These are phyloP conservation scores for Silurus glanis DNA, from an alignment of 2,113 vertebrate genomes.

Conservation along the genomic window DNA sequence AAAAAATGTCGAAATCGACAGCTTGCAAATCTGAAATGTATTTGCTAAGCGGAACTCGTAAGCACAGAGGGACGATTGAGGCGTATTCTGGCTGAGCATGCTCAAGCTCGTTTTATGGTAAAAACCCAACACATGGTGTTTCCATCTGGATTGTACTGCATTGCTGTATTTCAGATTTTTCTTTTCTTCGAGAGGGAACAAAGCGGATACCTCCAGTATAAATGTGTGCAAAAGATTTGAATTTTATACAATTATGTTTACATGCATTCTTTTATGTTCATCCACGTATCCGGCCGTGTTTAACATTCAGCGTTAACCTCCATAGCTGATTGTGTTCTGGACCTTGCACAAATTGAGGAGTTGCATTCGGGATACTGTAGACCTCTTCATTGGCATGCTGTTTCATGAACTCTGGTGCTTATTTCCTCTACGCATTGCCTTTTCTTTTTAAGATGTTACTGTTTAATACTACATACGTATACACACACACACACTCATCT, in stretches of 20 bases:
- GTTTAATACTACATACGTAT: slow-evolving; percentile 9
- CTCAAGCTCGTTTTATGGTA: not conserved
- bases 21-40: not conserved
- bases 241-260: slow-evolving; percentile 30
- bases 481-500: not conserved
- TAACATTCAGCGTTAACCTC: not conserved
- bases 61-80: not conserved
- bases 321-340: not conserved
- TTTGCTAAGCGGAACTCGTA: slow-evolving; percentile 11
- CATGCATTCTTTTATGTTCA: slow-evolving; percentile 4
- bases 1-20: not conserved
- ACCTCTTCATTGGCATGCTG: slow-evolving; percentile 4
- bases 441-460: not conserved
- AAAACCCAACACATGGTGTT: slow-evolving; percentile 13
- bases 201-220: not conserved
- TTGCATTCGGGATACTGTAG: not conserved
- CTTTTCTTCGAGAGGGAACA: not conserved
- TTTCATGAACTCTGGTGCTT: not conserved
- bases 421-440: not conserved
- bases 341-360: not conserved
- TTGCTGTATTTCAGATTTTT: slow-evolving; percentile 6
- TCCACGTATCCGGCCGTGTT: not conserved
- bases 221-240: not conserved
- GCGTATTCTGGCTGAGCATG: not conserved
- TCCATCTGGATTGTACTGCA: slow-evolving; percentile 8